Percentiles rank a stretch among this genome's conserved stretches.
Conservation (phyloP, 92 coral and sea anemone species). For the Zoanthus sansibaricus region DNA sequence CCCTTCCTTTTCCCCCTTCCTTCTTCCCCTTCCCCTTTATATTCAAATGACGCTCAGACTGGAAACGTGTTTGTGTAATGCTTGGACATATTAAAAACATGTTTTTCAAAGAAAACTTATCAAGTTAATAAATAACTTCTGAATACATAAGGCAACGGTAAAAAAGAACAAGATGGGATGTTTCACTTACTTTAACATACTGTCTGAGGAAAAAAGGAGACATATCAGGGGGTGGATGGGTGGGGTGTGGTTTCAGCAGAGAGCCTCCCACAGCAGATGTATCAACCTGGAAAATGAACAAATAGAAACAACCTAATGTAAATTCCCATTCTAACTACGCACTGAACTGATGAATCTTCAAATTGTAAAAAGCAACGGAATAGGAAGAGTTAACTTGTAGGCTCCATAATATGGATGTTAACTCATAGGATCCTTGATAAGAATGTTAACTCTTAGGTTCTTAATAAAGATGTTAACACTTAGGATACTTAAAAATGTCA, state of each 20-base stretch:
- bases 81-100: background rate
- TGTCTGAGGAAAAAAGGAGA: slow-evolving; percentile 97
- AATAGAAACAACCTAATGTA: background rate
- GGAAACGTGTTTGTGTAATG: background rate
- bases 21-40: too few relatives aligned
- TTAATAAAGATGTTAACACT: too few relatives aligned
- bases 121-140: slow-evolving; percentile 5
- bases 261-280: slow-evolving; percentile 75
- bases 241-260: slow-evolving; percentile 86
- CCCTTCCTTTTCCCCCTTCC: too few relatives aligned
- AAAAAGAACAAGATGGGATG: background rate
- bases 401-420: too few relatives aligned
- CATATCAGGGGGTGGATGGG: slow-evolving; percentile 96
- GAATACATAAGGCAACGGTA: background rate
- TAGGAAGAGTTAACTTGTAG: too few relatives aligned
- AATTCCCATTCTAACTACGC: background rate
- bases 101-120: background rate
- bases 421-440: too few relatives aligned
- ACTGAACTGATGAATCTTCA: too few relatives aligned
- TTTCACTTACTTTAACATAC: slow-evolving; percentile 87
- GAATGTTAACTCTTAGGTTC: too few relatives aligned
- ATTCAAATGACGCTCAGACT: background rate
- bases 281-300: slow-evolving; percentile 66
- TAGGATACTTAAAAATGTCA: too few relatives aligned
- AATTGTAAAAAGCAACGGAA: too few relatives aligned